Percentiles rank a stretch among this genome's conserved stretches.
Evolutionary conservation across 2,797 vertebrate genomes (phyloP).

Genomic region (Crenichthys baileyi): DNA sequence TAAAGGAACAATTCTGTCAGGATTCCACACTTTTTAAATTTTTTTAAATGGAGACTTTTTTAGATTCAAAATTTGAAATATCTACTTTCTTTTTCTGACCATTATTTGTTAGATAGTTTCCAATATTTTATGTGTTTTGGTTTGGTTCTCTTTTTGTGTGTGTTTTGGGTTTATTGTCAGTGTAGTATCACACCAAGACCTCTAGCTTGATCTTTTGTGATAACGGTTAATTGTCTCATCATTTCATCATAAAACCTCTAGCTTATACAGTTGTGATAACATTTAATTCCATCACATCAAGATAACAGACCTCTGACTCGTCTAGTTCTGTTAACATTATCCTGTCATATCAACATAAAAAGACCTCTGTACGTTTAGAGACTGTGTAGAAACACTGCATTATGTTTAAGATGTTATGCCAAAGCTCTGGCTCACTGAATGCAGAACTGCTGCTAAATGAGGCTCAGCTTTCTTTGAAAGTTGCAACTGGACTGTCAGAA

Average conservation of each 20-base stretch:
- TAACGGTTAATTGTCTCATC: background rate
- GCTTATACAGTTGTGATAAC: background rate
- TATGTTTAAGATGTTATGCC: background rate
- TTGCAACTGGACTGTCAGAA: constrained; percentile 1
- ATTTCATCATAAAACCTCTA: background rate
- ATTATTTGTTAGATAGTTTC: background rate
- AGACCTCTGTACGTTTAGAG: background rate
- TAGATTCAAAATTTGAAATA: background rate
- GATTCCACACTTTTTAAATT: background rate
- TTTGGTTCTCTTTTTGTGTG: background rate
- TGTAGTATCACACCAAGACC: background rate
- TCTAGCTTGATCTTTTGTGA: background rate
- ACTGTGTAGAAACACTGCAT: background rate
- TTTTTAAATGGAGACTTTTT: background rate
- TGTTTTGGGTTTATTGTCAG: background rate
- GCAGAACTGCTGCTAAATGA: background rate
- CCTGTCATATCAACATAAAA: background rate
- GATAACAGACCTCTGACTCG: background rate
- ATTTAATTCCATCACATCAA: background rate
- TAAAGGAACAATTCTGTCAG: too few relatives aligned
- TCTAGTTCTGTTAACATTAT: background rate
- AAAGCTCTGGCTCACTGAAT: background rate
- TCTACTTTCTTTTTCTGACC: background rate
- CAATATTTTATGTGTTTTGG: background rate
- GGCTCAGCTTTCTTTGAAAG: background rate